These are phyloP conservation scores for Polyodon spathula DNA, from an alignment of 2,113 vertebrate species.

Conservation along the genomic window DNA sequence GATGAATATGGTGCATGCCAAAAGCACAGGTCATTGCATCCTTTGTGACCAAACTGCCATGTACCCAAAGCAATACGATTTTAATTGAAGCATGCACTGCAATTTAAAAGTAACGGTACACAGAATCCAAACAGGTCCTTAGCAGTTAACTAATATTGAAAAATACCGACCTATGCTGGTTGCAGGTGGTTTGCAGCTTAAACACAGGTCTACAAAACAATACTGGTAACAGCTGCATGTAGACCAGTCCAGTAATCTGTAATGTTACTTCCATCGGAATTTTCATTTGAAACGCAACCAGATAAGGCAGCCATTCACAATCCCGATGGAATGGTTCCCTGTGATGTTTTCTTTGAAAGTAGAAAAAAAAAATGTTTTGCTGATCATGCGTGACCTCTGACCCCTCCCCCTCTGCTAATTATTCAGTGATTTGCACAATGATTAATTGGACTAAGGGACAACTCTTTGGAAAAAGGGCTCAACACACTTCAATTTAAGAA, in stretches of 20 bases:
- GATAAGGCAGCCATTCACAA: slow-evolving; percentile 5
- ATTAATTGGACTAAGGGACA: slow-evolving; percentile 37
- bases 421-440: slow-evolving; percentile 38
- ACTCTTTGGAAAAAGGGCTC: slow-evolving; percentile 26
- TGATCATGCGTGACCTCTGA: slow-evolving; percentile 10
- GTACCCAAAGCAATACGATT: too few relatives aligned
- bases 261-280: slow-evolving; percentile 8
- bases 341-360: slow-evolving; percentile 11
- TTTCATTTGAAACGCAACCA: slow-evolving; percentile 9
- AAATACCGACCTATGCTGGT: too few relatives aligned
- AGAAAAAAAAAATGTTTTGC: slow-evolving; percentile 10
- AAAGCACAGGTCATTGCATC: too few relatives aligned
- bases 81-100: too few relatives aligned
- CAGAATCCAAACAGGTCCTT: too few relatives aligned
- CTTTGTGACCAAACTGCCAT: too few relatives aligned
- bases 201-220: too few relatives aligned
- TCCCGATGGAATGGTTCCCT: slow-evolving; percentile 6
- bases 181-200: too few relatives aligned
- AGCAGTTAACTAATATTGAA: too few relatives aligned
- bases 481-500: slow-evolving; percentile 30
- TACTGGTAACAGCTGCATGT: neutral
- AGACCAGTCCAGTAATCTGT: neutral
- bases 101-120: too few relatives aligned
- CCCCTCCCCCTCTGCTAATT: slow-evolving; percentile 17
- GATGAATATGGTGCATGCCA: too few relatives aligned